Conservation (phyloP, 2,113 vertebrate species). For the Nibea coibor region DNA sequence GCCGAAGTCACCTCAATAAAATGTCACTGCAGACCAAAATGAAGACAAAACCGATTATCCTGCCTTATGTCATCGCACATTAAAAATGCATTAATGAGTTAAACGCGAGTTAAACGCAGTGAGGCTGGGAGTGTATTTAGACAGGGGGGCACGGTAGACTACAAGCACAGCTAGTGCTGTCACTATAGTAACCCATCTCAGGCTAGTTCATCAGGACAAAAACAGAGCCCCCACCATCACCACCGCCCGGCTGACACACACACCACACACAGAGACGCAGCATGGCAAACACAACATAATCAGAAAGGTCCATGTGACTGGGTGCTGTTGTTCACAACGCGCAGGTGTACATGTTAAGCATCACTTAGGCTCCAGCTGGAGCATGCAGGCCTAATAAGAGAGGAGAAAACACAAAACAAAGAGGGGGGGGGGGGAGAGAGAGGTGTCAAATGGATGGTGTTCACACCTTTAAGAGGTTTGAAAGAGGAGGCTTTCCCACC, state of each 20-base stretch:
- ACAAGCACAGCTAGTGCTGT: conserved; percentile 58
- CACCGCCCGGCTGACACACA: not conserved
- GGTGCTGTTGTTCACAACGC: conserved; percentile 14
- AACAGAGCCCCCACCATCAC: conserved; percentile 57
- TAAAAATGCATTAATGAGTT: conserved; percentile 7
- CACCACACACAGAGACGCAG: conserved; percentile 36
- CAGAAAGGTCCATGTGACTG: conserved; percentile 38
- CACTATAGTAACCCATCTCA: conserved; percentile 73
- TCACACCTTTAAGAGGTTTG: conserved; percentile 67
- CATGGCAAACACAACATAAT: conserved; percentile 39
- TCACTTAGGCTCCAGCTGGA: conserved; percentile 56
- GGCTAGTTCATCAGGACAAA: conserved; percentile 64
- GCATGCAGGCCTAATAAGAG: conserved; percentile 35
- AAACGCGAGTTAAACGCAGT: conserved; percentile 7
- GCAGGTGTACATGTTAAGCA: conserved; percentile 67
- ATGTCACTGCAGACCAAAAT: not conserved
- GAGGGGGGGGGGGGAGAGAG: not conserved
- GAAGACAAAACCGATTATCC: not conserved
- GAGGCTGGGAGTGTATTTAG: conserved; percentile 23
- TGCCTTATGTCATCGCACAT: not conserved
- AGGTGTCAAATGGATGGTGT: conserved; percentile 50
- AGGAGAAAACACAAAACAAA: conserved; percentile 48
- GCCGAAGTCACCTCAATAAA: not conserved
- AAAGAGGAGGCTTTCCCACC: conserved; percentile 67
- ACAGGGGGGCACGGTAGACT: not conserved